These are phyloP conservation scores for Proterorhinus semilunaris DNA, from an alignment of 2,113 vertebrate genomes.

Conservation along the genomic window DNA sequence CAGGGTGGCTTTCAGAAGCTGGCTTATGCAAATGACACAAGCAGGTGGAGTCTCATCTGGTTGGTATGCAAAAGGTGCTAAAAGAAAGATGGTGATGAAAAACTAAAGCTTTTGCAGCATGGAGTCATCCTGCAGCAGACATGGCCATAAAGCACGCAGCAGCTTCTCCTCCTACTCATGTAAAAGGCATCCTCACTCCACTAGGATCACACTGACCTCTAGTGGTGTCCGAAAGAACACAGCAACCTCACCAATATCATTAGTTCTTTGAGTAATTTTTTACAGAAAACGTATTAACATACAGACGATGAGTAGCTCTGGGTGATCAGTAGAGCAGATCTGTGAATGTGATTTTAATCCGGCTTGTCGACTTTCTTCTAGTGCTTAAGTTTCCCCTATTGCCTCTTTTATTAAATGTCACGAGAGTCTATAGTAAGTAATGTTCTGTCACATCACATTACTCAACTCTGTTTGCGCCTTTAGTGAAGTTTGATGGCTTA, in stretches of 20 bases:
- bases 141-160: slow-evolving; percentile 42
- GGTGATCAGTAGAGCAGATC: slow-evolving; percentile 24
- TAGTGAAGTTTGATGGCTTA: no score
- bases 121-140: slow-evolving; percentile 49
- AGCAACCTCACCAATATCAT: slow-evolving; percentile 24
- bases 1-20: slow-evolving; percentile 32
- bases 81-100: background rate
- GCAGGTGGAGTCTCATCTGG: slow-evolving; percentile 27
- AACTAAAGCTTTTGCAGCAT: slow-evolving; percentile 30
- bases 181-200: slow-evolving; percentile 40
- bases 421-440: slow-evolving; percentile 9
- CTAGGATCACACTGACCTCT: slow-evolving; percentile 67
- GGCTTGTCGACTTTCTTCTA: no score
- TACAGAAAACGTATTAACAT: slow-evolving; percentile 58
- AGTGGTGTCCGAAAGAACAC: slow-evolving; percentile 49
- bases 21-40: slow-evolving; percentile 57
- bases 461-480: no score
- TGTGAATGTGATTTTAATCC: slow-evolving; percentile 17
- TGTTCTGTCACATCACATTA: slow-evolving; percentile 19
- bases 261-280: slow-evolving; percentile 49
- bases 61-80: slow-evolving; percentile 15
- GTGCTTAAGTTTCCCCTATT: no score
- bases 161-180: slow-evolving; percentile 48
- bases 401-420: no score
- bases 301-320: slow-evolving; percentile 54